Conservation (phyloP, 2,113 vertebrate species). For the Otis tarda region DNA sequence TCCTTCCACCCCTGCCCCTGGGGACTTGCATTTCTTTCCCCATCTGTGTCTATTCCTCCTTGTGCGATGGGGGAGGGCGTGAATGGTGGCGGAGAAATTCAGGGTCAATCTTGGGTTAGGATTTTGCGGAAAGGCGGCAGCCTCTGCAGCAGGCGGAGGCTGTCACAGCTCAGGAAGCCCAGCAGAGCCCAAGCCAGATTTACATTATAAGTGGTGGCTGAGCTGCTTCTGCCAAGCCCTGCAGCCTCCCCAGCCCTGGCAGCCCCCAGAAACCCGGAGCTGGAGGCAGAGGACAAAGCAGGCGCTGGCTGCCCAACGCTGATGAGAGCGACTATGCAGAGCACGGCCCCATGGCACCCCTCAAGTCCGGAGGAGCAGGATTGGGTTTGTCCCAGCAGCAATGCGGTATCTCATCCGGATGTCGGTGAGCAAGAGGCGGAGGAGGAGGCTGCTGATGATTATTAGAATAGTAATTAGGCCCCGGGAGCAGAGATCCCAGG, state of each 20-base stretch:
- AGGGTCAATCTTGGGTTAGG: not conserved
- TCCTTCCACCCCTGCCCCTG: not conserved
- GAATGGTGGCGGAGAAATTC: not conserved
- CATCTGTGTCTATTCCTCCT: not conserved
- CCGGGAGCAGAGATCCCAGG: not conserved
- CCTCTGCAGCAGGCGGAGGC: not conserved
- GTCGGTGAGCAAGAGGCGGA: not conserved
- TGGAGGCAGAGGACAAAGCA: not conserved
- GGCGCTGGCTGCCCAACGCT: fast-evolving
- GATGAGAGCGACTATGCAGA: not conserved
- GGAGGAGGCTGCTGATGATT: not conserved
- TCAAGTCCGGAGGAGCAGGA: not conserved
- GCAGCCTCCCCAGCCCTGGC: not conserved
- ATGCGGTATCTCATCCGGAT: not conserved
- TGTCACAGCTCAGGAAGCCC: not conserved
- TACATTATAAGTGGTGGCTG: not conserved
- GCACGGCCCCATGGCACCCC: not conserved
- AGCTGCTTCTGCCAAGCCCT: not conserved
- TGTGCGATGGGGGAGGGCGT: not conserved
- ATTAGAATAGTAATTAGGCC: constrained; percentile 48
- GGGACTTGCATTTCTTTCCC: not conserved
- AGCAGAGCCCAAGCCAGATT: not conserved
- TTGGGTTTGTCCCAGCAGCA: not conserved
- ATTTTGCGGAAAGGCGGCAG: not conserved
- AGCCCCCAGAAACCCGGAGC: fast-evolving